Evolutionary conservation across 2,113 vertebrate species (phyloP), one percentile per base, ranked within the genome.

Genomic region (Macrotus californicus): DNA sequence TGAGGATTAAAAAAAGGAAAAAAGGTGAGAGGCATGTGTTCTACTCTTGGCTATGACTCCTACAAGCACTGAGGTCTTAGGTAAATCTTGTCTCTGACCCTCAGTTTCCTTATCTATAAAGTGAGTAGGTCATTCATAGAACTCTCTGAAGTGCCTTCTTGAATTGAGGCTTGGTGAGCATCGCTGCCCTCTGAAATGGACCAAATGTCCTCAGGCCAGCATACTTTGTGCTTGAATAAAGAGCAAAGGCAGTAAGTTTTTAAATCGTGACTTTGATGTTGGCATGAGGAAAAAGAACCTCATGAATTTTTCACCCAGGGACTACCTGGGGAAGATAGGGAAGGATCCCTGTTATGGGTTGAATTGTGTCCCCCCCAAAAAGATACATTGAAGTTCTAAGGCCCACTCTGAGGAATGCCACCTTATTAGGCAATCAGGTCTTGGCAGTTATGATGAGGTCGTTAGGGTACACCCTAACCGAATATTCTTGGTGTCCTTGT

Each of bases 381-480:
- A 66, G 24, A 16, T 11, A 69, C 52, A 39, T 21, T 67, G 39
- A 89, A 89, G 82, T 61, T 61, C 67, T 91, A 67, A 72, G 11
- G 46, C 36, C 18, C 4, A 4, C 70, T 77, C 46, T 89, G 15
- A 96, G 41, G 67, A 92, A 26, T 34, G 7, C 64, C 64, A 80
- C n/a, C 36, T 79, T 87, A 67, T 70, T 94, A 54, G 75, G 52
- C 92, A 94, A 92, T 26, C 39, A 34, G 16, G 43, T 75, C 34
- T 96, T 94, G 73, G 43, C 29, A 84, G 46, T n/a, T 70, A 70
- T 72, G 77, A 84, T 94, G 82, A 91, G 70, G 64, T 82, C 48
- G 41, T 69, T 24, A 87, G 36, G 26, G 24, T 69, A 6, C 19
- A 6, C n/a, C 48, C 31, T 90, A 26, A 81, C 46, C 7, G 15